These are phyloP conservation scores for Scomber scombrus DNA, from an alignment of 2,113 vertebrate genomes.

Conservation along the genomic window DNA sequence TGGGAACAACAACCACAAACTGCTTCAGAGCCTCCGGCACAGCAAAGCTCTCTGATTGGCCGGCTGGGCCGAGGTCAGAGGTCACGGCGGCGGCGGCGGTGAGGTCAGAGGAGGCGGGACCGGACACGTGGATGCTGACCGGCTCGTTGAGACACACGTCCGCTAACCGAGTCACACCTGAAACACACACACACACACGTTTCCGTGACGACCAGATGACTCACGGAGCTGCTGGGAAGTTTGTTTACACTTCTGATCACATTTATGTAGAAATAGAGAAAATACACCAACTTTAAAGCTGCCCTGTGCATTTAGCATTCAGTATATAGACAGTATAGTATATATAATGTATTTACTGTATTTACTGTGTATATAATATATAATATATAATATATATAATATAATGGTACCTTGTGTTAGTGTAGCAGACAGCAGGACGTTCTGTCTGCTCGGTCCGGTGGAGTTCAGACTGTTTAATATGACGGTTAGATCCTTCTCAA, in stretches of 20 bases:
- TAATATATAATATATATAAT: background rate
- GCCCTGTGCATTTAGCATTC: too few species aligned
- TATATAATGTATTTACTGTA: background rate
- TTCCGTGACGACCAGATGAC: too few species aligned
- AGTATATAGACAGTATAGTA: too few species aligned
- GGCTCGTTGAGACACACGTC: constrained; percentile 91
- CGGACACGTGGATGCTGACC: constrained; percentile 85
- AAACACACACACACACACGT: background rate
- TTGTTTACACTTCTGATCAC: too few species aligned
- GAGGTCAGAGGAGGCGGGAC: constrained; percentile 24
- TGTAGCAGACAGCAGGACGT: constrained; percentile 94
- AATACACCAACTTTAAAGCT: too few species aligned
- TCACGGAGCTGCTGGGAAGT: background rate
- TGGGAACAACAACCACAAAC: constrained; percentile 91
- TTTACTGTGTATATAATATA: too few species aligned
- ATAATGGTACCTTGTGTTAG: constrained; percentile 86
- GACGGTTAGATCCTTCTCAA: constrained; percentile 92
- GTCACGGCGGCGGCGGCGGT: rapidly evolving
- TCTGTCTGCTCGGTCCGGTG: constrained; percentile 85
- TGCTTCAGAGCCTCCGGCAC: constrained; percentile 90
- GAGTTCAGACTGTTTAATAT: constrained; percentile 93
- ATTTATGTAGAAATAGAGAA: too few species aligned
- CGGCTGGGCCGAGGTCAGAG: background rate
- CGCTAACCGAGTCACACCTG: constrained; percentile 89
- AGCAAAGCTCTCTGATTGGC: constrained; percentile 85